Base-by-base conservation (phyloP, 2,797 vertebrate species). In the Philypnodon macrostomus region DNA sequence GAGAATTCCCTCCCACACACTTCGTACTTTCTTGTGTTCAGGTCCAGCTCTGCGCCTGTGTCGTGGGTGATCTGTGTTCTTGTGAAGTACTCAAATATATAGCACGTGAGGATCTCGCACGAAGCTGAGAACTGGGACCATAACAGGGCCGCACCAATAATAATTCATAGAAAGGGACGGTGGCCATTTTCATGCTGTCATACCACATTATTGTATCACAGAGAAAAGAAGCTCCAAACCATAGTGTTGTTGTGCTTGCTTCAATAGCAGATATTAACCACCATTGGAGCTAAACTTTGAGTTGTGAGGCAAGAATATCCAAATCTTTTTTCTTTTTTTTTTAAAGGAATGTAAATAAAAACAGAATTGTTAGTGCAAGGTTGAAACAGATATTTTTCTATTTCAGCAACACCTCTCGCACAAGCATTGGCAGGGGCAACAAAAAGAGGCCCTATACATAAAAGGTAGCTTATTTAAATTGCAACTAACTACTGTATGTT, bases 1-100 rank as follows among this genome's bases (percentile, higher is more conserved):
- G 40, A 57, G 41, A 42, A 53, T 55, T 65, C 53, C 57, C 70
- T 67, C 64, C 63, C 60, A 58, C 76, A 63, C 72, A 68, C 59
- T 58, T 63, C 19, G 63, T 47, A 73, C 65, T 72, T 62, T 59
- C 67, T 41, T 10, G 31, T 40, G 67, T 50, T 57, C 39, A 53
- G 51, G 34, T 63, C 41, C 11, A 47, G 48, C 47, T 55, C 8
- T 44, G 18, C 30, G n/a, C 27, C 14, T 47, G 19, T 44, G 57
- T 34, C 23, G 39, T 58, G 55, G 21, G 38, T 62, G 39, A 34
- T 38, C 36, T 45, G 51, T 31, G 32, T 38, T 40, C 59, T 41
- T 15, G 14, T 63, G 48, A 64, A 36, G 38, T 48, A 11, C 18
- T 18, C 26, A 26, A 49, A 52, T 42, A 35, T 38, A 24, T 54